phyloP scores from a whole-genome alignment of 1,140 invertebrate genomes.

The Hypothenemus hampei region DNA sequence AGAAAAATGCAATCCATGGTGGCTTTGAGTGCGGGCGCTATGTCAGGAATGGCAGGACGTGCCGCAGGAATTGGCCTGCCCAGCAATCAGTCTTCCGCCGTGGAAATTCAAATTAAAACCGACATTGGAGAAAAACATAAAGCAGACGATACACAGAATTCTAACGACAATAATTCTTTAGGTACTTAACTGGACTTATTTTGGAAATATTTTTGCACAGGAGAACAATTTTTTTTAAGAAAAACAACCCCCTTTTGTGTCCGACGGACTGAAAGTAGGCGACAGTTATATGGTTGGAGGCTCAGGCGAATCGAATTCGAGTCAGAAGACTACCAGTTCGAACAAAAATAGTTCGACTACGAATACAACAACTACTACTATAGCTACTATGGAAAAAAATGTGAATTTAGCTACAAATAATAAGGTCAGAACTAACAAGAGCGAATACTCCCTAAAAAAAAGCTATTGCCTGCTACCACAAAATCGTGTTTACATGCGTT shows the following conservation, averaged over 20 bases:
- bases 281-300: conserved; percentile 32
- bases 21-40: conserved; percentile 77
- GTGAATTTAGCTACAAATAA: conserved; percentile 51
- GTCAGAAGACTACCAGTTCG: conserved; percentile 56
- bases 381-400: conserved; percentile 56
- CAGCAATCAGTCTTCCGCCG: conserved; percentile 68
- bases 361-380: conserved; percentile 55
- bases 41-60: conserved; percentile 80
- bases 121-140: conserved; percentile 9
- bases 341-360: conserved; percentile 54
- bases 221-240: too few species aligned
- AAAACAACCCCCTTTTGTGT: conserved; percentile 4
- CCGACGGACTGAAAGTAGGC: conserved; percentile 26
- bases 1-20: conserved; percentile 93
- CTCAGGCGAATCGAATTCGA: conserved; percentile 56
- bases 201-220: neutral
- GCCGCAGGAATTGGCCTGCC: conserved; percentile 79
- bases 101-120: conserved; percentile 33
- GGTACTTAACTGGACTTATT: neutral
- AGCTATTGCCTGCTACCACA: too few species aligned
- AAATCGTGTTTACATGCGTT: too few species aligned
- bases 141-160: conserved; percentile 3
- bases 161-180: conserved; percentile 14
- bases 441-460: too few species aligned
- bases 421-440: too few species aligned